Evolutionary conservation across 2,888 invertebrate genomes (phyloP).

Genomic region (Clunio marinus): DNA sequence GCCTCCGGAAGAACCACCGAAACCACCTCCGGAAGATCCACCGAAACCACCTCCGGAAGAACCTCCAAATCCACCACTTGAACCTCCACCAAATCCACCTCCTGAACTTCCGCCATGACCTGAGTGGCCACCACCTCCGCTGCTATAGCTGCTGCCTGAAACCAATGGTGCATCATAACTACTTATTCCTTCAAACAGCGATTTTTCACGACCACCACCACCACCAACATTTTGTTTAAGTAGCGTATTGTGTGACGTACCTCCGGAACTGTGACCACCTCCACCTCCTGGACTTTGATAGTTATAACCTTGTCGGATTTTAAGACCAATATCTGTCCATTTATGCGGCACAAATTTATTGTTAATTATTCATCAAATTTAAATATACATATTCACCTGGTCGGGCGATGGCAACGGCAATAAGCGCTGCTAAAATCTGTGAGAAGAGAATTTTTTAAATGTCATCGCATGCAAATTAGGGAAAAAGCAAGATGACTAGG

Average conservation of each 20-base stretch:
- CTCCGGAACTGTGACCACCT: not conserved
- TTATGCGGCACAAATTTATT: not conserved
- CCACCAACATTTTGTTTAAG: not conserved
- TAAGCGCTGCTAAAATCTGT: constrained; percentile 32
- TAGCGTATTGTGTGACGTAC: not conserved
- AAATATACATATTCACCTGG: constrained; percentile 11
- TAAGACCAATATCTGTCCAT: not conserved
- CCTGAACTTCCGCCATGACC: not conserved
- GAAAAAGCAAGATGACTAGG: too few species aligned
- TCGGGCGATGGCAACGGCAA: constrained; percentile 22
- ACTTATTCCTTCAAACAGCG: constrained; percentile 16
- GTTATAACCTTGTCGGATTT: not conserved
- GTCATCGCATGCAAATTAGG: not conserved
- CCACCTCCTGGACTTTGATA: not conserved
- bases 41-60: not conserved
- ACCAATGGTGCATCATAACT: constrained; percentile 33
- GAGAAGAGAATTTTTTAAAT: not conserved
- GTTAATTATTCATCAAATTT: not conserved
- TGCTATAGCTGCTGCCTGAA: constrained; percentile 3
- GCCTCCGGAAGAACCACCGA: not conserved
- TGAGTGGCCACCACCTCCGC: not conserved
- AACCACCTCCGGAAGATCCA: not conserved
- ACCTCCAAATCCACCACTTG: not conserved
- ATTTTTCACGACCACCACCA: not conserved
- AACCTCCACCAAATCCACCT: not conserved